Percentiles rank a stretch among this genome's conserved stretches.
These are phyloP conservation scores for Bicyclus anynana DNA, from an alignment of 1,140 invertebrate genomes.

Conservation along the genomic window DNA sequence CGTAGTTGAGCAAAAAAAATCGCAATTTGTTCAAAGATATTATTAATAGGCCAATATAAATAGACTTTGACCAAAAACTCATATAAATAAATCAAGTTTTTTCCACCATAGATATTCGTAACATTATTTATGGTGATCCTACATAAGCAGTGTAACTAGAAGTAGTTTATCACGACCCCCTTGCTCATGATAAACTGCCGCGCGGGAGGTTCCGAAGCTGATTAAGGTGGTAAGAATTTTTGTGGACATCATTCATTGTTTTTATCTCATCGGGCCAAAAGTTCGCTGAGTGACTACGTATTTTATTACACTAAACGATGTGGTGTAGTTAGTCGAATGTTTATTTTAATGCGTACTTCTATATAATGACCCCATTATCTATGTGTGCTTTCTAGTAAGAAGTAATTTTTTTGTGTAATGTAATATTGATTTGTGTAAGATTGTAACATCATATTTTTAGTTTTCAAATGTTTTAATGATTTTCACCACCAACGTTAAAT, in stretches of 20 bases:
- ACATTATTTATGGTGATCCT: slow-evolving; percentile 10
- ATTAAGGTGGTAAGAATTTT: slow-evolving; percentile 47
- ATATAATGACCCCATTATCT: too few relatives aligned
- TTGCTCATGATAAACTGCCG: slow-evolving; percentile 40
- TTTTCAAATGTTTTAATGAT: too few relatives aligned
- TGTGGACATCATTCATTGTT: slow-evolving; percentile 11
- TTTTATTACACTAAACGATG: too few relatives aligned
- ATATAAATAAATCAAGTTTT: slow-evolving; percentile 1
- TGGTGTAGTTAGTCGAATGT: too few relatives aligned
- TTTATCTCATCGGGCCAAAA: not conserved
- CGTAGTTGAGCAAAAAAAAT: too few relatives aligned
- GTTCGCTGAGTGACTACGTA: not conserved
- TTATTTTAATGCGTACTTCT: too few relatives aligned
- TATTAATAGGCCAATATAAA: not conserved
- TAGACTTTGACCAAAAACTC: not conserved
- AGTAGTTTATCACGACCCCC: not conserved
- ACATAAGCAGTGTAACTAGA: slow-evolving; percentile 24
- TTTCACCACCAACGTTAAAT: too few relatives aligned
- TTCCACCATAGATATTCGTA: not conserved
- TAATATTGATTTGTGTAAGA: too few relatives aligned
- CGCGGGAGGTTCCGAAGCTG: slow-evolving; percentile 37
- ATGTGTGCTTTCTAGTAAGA: too few relatives aligned
- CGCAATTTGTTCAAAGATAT: too few relatives aligned
- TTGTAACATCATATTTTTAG: too few relatives aligned
- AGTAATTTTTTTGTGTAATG: too few relatives aligned